A percentile compares a stretch with the other conserved stretches of the same genome.
Conservation (phyloP, 2,888 invertebrate species). For the Clusia tigrina region DNA sequence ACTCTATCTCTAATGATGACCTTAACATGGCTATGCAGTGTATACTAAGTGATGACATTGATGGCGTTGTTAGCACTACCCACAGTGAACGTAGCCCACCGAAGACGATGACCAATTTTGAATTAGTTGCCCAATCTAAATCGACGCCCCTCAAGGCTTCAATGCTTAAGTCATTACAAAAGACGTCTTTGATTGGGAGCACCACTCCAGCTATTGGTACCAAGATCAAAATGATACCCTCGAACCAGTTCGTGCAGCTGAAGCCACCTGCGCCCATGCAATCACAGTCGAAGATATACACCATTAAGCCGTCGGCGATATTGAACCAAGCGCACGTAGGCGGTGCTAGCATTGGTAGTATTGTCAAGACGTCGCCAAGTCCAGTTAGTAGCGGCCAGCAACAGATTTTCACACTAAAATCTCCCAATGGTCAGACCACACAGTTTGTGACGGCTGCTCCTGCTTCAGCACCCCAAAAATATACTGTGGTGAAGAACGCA, state of each 20-base stretch:
- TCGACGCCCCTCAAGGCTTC: slow-evolving; percentile 37
- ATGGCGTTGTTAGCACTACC: slow-evolving; percentile 39
- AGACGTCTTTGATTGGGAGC: slow-evolving; percentile 30
- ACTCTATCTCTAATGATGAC: slow-evolving; percentile 50
- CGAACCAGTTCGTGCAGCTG: slow-evolving; percentile 62
- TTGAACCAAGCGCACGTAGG: slow-evolving; percentile 18
- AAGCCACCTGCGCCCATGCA: slow-evolving; percentile 52
- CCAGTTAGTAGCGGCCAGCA: slow-evolving; percentile 40
- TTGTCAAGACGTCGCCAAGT: slow-evolving; percentile 47
- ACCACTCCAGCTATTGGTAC: slow-evolving; percentile 37
- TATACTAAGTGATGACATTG: slow-evolving; percentile 56
- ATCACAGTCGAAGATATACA: slow-evolving; percentile 60
- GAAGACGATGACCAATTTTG: slow-evolving; percentile 47
- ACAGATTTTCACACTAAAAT: slow-evolving; percentile 59
- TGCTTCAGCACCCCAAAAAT: slow-evolving; percentile 52
- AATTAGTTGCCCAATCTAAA: slow-evolving; percentile 47
- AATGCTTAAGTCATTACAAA: slow-evolving; percentile 34
- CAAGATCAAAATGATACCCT: slow-evolving; percentile 63
- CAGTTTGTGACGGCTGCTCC: slow-evolving; percentile 52
- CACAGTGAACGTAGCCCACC: slow-evolving; percentile 35
- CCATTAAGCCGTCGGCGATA: slow-evolving; percentile 52
- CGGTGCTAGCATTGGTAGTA: slow-evolving; percentile 49
- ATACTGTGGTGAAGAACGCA: slow-evolving; percentile 57
- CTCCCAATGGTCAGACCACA: slow-evolving; percentile 50
- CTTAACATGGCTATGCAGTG: slow-evolving; percentile 63